Base-by-base conservation (phyloP, 2,888 invertebrate species). In the Perizoma affinitatum region DNA sequence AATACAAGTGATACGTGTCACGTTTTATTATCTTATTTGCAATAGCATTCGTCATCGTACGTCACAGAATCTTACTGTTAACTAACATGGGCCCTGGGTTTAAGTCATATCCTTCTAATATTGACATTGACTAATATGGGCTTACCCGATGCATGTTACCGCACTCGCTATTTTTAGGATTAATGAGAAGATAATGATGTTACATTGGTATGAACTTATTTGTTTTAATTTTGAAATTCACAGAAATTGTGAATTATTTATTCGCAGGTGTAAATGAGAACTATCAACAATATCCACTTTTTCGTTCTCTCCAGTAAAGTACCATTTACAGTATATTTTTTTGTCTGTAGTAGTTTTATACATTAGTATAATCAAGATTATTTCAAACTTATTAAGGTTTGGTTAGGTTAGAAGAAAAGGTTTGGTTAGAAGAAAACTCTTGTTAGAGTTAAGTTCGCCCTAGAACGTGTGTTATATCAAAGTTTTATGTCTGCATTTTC, bases 51-150 rank as follows among this genome's bases (percentile, higher is more conserved):
- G 54, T 63, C 63, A 63, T 40, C 5, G 8, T 11, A 51, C 45
- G 10, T 40, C 44, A 56, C 22, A 47, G 42, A 58, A 10, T 11
- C n/a, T 55, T 48, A 51, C 45, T 54, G 50, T 56, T 44, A 49
- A 38, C 44, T 44, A 42, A 38, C 40, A 40, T 41, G 44, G 10
- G 41, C 5, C 11, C 42, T 38, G 41, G 10, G 46, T 35, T 44
- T 38, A 46, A 11, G 44, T 40, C 34, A 52, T 52, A 52, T 52
- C 52, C 43, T 58, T 43, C 47, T 38, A 58, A 48, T 65, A 38
- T 65, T 63, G 49, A 66, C 61, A 66, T 65, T 64, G 52, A 53
- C 65, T 57, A 64, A 65, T 43, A 65, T 42, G 61, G 62, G 33
- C 22, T 44, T 53, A 52, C 45, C 62, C 55, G 52, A 33, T 49